Conservation (phyloP, 2,113 vertebrate species). For the Nyctibius bracteatus region DNA sequence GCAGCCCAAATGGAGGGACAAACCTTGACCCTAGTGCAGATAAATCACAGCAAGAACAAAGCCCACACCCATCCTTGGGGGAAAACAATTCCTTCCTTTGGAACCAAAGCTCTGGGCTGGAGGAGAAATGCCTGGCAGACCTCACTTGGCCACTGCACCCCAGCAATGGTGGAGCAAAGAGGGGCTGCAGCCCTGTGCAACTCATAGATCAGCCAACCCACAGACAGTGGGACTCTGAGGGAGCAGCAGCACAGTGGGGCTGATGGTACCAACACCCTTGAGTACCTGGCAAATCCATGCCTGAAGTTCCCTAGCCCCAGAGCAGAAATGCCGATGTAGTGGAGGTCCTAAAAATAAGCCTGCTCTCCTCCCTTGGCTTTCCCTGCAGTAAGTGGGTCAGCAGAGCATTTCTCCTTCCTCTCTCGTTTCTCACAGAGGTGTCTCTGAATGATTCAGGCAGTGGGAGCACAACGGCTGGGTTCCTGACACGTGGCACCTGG, state of each 20-base stretch:
- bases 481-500: fast-evolving
- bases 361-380: background rate
- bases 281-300: background rate
- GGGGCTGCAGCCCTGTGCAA: background rate
- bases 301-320: background rate
- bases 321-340: background rate
- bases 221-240: background rate
- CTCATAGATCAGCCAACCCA: background rate
- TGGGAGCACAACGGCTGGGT: background rate
- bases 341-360: background rate
- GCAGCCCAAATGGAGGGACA: background rate
- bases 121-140: background rate
- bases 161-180: background rate
- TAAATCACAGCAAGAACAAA: background rate
- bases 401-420: background rate
- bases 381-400: background rate
- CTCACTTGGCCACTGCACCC: background rate
- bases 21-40: background rate
- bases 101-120: background rate
- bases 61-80: background rate
- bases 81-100: background rate
- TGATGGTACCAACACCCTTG: background rate
- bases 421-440: fast-evolving
- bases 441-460: background rate
- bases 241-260: background rate